These are phyloP conservation scores for Scaptodrosophila lebanonensis DNA, from an alignment of 1,140 invertebrate genomes.

Conservation along the genomic window DNA sequence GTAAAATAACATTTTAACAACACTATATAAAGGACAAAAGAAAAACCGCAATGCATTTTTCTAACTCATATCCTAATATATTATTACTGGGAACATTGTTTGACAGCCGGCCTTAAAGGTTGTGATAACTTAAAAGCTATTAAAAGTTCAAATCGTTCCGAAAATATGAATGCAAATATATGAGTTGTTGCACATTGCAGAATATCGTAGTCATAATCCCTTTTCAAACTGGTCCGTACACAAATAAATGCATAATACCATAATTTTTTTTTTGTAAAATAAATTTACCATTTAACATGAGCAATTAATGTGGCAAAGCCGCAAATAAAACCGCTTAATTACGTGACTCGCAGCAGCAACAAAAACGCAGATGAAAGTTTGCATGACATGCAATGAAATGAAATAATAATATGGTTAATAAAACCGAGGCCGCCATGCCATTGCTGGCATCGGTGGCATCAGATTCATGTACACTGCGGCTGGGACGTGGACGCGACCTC, in stretches of 20 bases:
- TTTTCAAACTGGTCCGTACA: neutral
- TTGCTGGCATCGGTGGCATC: constrained; percentile 37
- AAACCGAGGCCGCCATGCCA: constrained; percentile 22
- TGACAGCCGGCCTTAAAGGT: too few species aligned
- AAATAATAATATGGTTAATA: constrained; percentile 75
- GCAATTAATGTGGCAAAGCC: constrained; percentile 72
- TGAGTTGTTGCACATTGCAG: neutral
- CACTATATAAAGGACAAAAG: too few species aligned
- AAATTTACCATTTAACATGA: constrained; percentile 68
- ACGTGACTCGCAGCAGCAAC: constrained; percentile 47
- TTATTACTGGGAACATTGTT: too few species aligned
- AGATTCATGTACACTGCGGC: constrained; percentile 37
- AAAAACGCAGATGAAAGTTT: constrained; percentile 38
- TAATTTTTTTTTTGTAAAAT: constrained; percentile 41
- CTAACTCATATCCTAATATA: too few species aligned
- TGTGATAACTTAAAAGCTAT: too few species aligned
- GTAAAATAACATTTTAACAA: too few species aligned
- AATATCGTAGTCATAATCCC: neutral
- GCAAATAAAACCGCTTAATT: constrained; percentile 75
- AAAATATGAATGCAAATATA: constrained; percentile 1
- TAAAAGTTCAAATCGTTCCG: too few species aligned
- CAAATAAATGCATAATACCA: neutral
- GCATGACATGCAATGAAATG: constrained; percentile 70
- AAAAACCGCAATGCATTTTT: too few species aligned
- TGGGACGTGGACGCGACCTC: constrained; percentile 5